These are phyloP conservation scores for Nemurella pictetii DNA, from an alignment of 2,888 invertebrate genomes.

Conservation along the genomic window DNA sequence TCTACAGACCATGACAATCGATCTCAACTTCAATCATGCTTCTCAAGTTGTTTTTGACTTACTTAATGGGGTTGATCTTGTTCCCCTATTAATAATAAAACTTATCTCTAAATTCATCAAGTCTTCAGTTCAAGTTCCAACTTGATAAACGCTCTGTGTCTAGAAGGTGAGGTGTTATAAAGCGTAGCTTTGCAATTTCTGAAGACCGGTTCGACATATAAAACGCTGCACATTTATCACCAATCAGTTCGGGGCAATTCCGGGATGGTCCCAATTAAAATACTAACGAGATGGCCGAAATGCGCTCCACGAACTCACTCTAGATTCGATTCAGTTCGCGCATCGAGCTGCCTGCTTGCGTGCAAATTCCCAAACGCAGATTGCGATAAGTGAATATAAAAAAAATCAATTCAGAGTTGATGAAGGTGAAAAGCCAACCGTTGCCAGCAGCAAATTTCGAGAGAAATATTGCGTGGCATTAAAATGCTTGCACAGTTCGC, in stretches of 20 bases:
- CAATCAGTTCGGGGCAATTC: background rate
- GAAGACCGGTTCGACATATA: background rate
- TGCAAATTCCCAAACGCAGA: background rate
- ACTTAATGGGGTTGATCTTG: background rate
- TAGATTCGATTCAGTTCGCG: background rate
- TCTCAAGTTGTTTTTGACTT: background rate
- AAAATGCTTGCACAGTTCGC: too few relatives aligned
- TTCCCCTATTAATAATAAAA: background rate
- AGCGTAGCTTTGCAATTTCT: background rate
- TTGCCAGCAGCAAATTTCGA: too few relatives aligned
- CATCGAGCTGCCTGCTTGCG: background rate
- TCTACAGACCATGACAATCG: background rate
- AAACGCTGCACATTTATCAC: background rate
- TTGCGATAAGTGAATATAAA: background rate
- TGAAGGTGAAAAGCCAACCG: background rate
- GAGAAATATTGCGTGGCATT: too few relatives aligned
- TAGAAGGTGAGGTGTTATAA: background rate
- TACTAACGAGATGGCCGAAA: constrained; percentile 1
- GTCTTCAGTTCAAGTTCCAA: background rate
- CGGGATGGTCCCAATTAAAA: constrained; percentile 15
- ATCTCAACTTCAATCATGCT: background rate
- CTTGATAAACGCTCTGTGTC: background rate
- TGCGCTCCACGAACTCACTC: background rate
- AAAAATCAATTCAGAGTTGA: background rate
- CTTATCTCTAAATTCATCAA: background rate